phyloP scores from a whole-genome alignment of 2,797 vertebrate species.

The Luscinia luscinia region DNA sequence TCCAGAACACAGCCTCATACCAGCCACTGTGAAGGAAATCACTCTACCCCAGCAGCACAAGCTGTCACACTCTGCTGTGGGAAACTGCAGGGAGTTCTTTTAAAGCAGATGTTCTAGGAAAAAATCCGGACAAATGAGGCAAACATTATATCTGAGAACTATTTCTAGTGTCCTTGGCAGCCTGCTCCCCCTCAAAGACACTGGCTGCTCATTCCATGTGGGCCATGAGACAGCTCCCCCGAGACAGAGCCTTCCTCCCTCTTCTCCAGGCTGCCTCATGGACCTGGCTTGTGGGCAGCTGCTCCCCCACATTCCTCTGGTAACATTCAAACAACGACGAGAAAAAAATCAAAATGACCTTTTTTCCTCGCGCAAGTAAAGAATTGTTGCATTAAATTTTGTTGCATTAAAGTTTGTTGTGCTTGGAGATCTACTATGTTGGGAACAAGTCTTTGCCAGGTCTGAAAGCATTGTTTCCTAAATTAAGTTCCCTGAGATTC shows the following conservation, averaged over 20 bases:
- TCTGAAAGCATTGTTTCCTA: neutral
- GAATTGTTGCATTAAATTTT: neutral
- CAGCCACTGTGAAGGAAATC: neutral
- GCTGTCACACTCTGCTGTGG: rapidly evolving
- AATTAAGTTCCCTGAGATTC: neutral
- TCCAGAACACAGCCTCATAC: neutral
- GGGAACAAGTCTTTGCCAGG: neutral
- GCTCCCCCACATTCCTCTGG: rapidly evolving
- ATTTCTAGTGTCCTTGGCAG: neutral
- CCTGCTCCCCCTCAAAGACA: neutral
- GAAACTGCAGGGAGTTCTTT: neutral
- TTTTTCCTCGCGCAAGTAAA: neutral
- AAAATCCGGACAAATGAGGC: neutral
- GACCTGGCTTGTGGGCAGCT: too few relatives aligned
- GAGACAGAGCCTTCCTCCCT: neutral
- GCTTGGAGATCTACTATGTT: neutral
- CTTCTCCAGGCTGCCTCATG: neutral
- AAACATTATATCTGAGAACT: neutral
- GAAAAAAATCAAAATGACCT: neutral
- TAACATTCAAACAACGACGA: neutral
- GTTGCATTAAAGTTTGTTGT: neutral
- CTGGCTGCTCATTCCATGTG: neutral
- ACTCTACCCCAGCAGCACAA: neutral
- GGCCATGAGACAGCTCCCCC: neutral
- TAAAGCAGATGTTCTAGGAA: neutral